Evolutionary conservation across 2,888 invertebrate genomes (phyloP), one percentile per base, ranked within the genome.

Genomic region (Calameuta idolon): DNA sequence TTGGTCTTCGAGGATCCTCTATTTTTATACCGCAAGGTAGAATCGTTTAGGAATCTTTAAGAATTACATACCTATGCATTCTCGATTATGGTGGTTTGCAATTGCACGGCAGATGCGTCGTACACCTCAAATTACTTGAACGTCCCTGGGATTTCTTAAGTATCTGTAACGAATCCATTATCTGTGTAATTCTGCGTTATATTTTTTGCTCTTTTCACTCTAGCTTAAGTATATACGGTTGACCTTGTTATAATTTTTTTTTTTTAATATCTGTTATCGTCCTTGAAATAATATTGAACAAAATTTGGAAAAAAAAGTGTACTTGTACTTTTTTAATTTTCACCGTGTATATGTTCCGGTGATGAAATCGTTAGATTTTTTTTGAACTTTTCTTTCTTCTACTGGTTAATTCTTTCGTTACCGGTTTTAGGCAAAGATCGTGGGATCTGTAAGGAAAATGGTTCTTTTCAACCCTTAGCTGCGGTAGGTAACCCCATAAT

Each of bases 111-210:
- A 55, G 23, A 55, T 55, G 9, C 23, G 55, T 23, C 55, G 23
- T 23, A 55, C 9, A 55, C 55, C 55, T 55, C 15, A 23, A 55
- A 55, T 55, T 55, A 55, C 23, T 23, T 23, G 55, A 55, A 55
- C 55, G 55, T 23, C 55, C 55, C 55, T 55, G 55, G 55, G 55
- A 55, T 15, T 9, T 55, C 55, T 55, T 55, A 9, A 55, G 77
- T 77, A 79, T 79, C 83, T 85, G 84, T 86, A 88, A 88, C 88
- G 88, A 88, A 88, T 88, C 87, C 88, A 88, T 87, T 88, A 87
- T 82, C 83, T 75, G 78, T 80, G 83, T 86, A 86, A 88, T 85
- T 84, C 84, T 76, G 78, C 80, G 75, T 79, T 80, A 55, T 55
- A 55, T 5, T 55, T 55, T 55, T 4, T 55, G 5, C 55, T 55